These are phyloP conservation scores for Darevskia mixta DNA, from an alignment of 2,797 vertebrate species.

Conservation along the genomic window DNA sequence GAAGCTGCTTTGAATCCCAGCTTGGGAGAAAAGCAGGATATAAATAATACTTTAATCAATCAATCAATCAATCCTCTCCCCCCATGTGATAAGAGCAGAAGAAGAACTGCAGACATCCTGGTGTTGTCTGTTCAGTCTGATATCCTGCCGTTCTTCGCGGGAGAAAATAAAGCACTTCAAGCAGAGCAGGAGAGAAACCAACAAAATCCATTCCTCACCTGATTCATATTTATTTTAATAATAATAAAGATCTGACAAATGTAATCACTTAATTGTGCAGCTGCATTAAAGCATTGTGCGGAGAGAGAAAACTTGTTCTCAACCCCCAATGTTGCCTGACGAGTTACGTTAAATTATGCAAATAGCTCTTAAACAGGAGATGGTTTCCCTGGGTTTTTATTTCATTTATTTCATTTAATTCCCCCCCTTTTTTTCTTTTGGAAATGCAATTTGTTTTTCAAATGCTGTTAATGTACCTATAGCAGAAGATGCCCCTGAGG, in stretches of 20 bases:
- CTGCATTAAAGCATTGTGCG: constrained; percentile 66
- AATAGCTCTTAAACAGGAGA: constrained; percentile 28
- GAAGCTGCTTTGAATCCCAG: too few relatives aligned
- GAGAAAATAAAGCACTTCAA: neutral
- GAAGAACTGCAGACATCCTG: neutral
- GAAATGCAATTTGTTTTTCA: constrained; percentile 14
- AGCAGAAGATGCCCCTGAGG: neutral
- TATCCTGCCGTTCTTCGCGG: neutral
- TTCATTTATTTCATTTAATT: neutral
- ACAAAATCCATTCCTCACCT: constrained; percentile 22
- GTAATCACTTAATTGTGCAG: constrained; percentile 68
- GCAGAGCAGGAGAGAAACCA: neutral
- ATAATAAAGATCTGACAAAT: constrained; percentile 16
- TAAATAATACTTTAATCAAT: too few relatives aligned
- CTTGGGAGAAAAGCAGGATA: too few relatives aligned
- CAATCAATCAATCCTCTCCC: too few relatives aligned
- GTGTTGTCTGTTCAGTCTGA: neutral
- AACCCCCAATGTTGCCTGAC: constrained; percentile 24
- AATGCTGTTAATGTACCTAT: neutral
- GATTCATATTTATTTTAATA: constrained; percentile 44
- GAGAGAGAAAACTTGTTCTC: constrained; percentile 43
- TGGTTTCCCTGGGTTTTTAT: constrained; percentile 4
- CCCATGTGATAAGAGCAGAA: neutral
- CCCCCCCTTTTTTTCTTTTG: neutral
- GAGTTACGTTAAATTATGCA: constrained; percentile 42